These are phyloP conservation scores for Eremophila alpestris DNA, from an alignment of 2,797 vertebrate species.

Conservation along the genomic window DNA sequence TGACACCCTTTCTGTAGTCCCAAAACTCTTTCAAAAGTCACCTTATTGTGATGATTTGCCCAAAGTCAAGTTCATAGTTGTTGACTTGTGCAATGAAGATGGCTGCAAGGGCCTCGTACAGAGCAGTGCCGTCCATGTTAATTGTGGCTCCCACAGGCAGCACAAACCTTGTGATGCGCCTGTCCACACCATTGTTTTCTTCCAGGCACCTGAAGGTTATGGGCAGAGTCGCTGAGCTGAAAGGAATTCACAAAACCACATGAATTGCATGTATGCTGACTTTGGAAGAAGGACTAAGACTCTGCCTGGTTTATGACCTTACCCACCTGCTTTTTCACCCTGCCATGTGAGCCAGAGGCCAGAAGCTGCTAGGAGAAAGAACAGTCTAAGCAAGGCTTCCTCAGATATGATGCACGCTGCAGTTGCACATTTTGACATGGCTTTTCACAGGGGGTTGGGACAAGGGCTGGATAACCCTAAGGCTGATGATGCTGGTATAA, in stretches of 20 bases:
- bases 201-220: slow-evolving; percentile 97
- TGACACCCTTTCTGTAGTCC: neutral
- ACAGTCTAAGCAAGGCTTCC: slow-evolving; percentile 34
- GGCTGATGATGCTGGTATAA: neutral
- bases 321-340: slow-evolving; percentile 45
- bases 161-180: slow-evolving; percentile 92
- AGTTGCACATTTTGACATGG: neutral
- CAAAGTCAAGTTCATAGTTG: slow-evolving; percentile 93
- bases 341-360: slow-evolving; percentile 40
- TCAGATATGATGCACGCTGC: neutral
- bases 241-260: neutral
- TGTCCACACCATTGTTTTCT: slow-evolving; percentile 92
- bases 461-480: neutral
- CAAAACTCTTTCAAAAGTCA: slow-evolving; percentile 52
- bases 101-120: slow-evolving; percentile 95
- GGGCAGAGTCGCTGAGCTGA: slow-evolving; percentile 93
- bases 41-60: slow-evolving; percentile 98
- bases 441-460: neutral
- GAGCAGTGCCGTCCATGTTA: slow-evolving; percentile 97
- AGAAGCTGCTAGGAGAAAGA: slow-evolving; percentile 48
- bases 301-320: slow-evolving; percentile 13
- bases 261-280: neutral
- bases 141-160: slow-evolving; percentile 96
- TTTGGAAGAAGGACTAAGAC: neutral
- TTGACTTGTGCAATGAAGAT: slow-evolving; percentile 99